phyloP scores from a whole-genome alignment of 2,113 vertebrate genomes.

The Labrus mixtus region DNA sequence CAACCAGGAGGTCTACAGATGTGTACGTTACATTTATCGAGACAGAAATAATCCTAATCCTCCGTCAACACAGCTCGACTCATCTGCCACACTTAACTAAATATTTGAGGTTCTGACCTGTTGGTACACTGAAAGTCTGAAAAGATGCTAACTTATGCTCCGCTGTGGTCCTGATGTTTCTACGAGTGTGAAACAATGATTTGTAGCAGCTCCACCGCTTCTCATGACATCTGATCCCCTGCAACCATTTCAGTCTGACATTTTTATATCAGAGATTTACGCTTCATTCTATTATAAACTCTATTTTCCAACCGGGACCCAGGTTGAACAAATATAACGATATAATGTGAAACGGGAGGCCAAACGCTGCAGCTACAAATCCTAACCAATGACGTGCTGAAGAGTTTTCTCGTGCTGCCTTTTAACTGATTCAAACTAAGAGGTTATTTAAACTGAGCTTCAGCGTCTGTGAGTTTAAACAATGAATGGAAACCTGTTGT shows the following conservation, averaged over 20 bases:
- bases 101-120: not conserved
- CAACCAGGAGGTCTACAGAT: slow-evolving; percentile 2
- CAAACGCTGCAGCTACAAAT: too few species aligned
- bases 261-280: not conserved
- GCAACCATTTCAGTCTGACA: not conserved
- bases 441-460: too few species aligned
- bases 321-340: not conserved
- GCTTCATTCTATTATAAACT: not conserved
- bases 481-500: too few species aligned
- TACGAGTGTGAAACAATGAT: not conserved
- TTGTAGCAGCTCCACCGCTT: not conserved
- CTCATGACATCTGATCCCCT: not conserved
- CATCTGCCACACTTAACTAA: not conserved
- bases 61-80: not conserved
- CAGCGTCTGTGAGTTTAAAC: too few species aligned
- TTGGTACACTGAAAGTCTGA: not conserved
- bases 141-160: too few species aligned
- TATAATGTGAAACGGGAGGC: not conserved
- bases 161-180: not conserved
- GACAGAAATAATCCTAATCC: not conserved
- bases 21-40: not conserved
- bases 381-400: too few species aligned
- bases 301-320: too few species aligned
- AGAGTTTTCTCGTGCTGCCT: too few species aligned
- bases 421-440: too few species aligned